Evolutionary conservation across 1,140 invertebrate genomes (phyloP).

Genomic region (Ceratosolen solmsi): DNA sequence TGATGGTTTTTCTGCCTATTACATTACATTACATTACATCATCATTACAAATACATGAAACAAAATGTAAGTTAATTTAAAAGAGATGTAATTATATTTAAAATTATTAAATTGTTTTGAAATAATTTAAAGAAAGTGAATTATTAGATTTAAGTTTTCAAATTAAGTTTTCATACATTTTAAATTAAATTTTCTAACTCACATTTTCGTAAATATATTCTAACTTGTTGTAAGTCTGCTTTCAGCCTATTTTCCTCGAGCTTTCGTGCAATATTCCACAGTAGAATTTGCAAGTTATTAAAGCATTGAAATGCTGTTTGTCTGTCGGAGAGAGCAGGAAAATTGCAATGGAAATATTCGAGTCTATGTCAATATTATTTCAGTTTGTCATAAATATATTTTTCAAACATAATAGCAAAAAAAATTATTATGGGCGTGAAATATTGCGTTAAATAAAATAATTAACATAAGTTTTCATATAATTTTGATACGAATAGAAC

Average conservation of each 20-base stretch:
- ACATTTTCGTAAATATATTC: background rate
- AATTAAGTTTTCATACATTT: slow-evolving; percentile 7
- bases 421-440: background rate
- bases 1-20: too few species aligned
- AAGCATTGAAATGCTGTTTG: slow-evolving; percentile 7
- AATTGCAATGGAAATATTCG: slow-evolving; percentile 10
- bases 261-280: background rate
- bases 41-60: background rate
- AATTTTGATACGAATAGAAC: too few species aligned
- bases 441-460: too few species aligned
- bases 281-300: slow-evolving; percentile 17
- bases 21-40: too few species aligned
- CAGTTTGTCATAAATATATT: background rate
- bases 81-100: background rate
- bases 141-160: background rate
- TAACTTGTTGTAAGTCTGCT: background rate
- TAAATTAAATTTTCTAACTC: slow-evolving; percentile 16
- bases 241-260: background rate
- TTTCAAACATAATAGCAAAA: background rate
- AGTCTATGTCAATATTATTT: background rate
- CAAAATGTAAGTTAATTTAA: background rate
- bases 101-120: background rate
- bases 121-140: background rate
- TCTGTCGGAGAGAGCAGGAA: background rate
- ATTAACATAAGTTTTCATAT: too few species aligned